A percentile compares a stretch with the other conserved stretches of the same genome.
Evolutionary conservation across 1,140 invertebrate species (phyloP).

Genomic region (Bombus cullumanus): DNA sequence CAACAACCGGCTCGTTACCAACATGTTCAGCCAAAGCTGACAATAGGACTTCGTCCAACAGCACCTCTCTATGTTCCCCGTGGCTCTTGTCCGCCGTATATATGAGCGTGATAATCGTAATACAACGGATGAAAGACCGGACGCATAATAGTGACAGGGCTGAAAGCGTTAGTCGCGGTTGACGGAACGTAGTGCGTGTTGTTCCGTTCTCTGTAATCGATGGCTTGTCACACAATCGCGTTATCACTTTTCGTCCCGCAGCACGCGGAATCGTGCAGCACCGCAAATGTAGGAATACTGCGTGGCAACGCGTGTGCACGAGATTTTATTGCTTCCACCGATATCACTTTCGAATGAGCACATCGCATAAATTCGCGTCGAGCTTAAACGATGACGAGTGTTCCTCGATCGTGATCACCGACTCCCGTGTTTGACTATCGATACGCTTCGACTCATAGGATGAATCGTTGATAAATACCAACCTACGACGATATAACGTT

Average conservation of each 20-base stretch:
- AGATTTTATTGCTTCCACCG: conserved; percentile 5
- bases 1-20: conserved; percentile 68
- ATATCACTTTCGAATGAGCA: neutral
- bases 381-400: neutral
- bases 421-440: neutral
- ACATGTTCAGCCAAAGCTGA: conserved; percentile 49
- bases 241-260: conserved; percentile 49
- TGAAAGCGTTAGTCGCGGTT: conserved; percentile 60
- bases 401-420: neutral
- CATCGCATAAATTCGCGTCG: neutral
- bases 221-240: conserved; percentile 43
- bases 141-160: conserved; percentile 67
- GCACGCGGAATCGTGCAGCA: neutral
- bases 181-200: conserved; percentile 37
- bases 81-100: conserved; percentile 46
- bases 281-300: conserved; percentile 31
- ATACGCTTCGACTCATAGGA: neutral
- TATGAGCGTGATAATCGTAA: conserved; percentile 70
- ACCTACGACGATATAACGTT: too few species aligned
- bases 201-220: conserved; percentile 53
- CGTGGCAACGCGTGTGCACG: neutral
- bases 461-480: neutral
- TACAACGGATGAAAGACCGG: conserved; percentile 66
- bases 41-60: conserved; percentile 63
- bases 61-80: conserved; percentile 44